Evolutionary conservation across 23 tunicate genomes (phyloP).

Genomic region (Ciona savignyi): DNA sequence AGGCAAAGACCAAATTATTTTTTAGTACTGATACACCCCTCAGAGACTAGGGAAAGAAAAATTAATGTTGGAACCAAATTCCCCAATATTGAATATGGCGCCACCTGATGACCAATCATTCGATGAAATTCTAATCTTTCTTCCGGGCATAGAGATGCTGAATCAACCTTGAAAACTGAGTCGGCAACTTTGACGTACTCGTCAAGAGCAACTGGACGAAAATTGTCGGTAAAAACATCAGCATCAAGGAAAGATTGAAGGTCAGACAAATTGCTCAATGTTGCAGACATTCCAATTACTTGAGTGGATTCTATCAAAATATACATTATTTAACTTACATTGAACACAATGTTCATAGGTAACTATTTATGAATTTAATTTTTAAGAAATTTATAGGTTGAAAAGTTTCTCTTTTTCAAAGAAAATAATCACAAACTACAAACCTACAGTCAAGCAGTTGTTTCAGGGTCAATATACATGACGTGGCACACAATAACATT

Average conservation of each 20-base stretch:
- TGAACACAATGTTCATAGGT: neutral
- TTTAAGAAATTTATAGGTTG: neutral
- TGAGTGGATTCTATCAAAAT: slow-evolving; percentile 54
- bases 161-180: slow-evolving; percentile 36
- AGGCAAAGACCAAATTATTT: no score
- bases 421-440: no score
- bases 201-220: slow-evolving; percentile 70
- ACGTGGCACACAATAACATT: neutral
- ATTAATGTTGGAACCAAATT: slow-evolving; percentile 71
- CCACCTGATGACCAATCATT: slow-evolving; percentile 17
- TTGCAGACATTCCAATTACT: slow-evolving; percentile 88
- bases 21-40: neutral
- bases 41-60: slow-evolving; percentile 27
- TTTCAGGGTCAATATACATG: neutral
- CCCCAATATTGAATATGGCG: slow-evolving; percentile 32
- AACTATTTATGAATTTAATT: slow-evolving; percentile 3
- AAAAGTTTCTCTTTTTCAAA: no score
- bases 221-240: slow-evolving; percentile 46
- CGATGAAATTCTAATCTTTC: slow-evolving; percentile 36
- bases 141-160: slow-evolving; percentile 21
- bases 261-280: slow-evolving; percentile 61
- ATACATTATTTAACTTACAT: no score
- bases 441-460: neutral
- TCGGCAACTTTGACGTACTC: slow-evolving; percentile 54
- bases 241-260: slow-evolving; percentile 54